These are phyloP conservation scores for Cinclus mexicanus DNA, from an alignment of 2,113 vertebrate species.

Conservation along the genomic window DNA sequence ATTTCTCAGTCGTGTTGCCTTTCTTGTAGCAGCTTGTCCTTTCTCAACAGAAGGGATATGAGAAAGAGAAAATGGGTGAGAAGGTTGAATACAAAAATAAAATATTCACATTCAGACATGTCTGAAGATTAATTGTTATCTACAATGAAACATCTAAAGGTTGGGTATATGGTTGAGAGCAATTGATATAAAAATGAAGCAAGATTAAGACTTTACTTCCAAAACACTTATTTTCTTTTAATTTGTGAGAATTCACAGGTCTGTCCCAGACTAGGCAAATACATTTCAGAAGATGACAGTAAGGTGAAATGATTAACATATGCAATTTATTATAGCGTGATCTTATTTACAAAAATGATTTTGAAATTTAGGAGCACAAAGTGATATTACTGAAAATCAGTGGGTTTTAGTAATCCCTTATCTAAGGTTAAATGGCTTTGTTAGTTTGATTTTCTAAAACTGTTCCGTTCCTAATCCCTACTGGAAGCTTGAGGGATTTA, in stretches of 20 bases:
- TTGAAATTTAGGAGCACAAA: not conserved
- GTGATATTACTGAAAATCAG: not conserved
- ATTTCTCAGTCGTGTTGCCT: not conserved
- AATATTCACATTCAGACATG: not conserved
- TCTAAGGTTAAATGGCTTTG: not conserved
- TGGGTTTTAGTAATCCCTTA: not conserved
- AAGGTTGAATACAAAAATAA: not conserved
- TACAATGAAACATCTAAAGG: not conserved
- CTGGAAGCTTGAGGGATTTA: not conserved
- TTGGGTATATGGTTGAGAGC: not conserved
- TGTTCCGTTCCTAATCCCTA: not conserved
- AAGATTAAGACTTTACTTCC: not conserved
- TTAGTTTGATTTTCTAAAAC: not conserved
- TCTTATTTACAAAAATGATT: not conserved
- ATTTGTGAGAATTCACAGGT: not conserved
- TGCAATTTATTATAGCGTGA: not conserved
- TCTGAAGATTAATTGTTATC: not conserved
- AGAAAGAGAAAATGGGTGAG: not conserved
- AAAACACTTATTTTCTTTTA: not conserved
- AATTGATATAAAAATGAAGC: not conserved
- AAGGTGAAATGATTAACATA: not conserved
- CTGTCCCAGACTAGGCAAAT: not conserved
- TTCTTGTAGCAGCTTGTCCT: not conserved
- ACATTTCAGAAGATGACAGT: not conserved
- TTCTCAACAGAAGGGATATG: not conserved